Conservation (phyloP, 2,797 vertebrate genomes). For the Phaenicophaeus curvirostris region DNA sequence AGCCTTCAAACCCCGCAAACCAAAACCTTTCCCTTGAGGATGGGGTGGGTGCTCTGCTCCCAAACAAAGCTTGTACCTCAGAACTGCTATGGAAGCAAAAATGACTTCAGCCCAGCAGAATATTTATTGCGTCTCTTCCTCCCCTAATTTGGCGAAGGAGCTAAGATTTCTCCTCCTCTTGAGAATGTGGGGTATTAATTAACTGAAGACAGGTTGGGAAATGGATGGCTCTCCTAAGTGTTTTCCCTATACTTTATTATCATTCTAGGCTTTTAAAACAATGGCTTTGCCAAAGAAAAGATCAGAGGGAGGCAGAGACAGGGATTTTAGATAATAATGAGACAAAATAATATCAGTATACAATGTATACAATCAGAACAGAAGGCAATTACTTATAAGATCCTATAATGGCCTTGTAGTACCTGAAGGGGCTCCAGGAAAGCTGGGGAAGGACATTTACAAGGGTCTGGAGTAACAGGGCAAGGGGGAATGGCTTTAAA, state of each 20-base stretch:
- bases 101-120: background rate
- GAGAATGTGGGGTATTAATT: slow-evolving; percentile 67
- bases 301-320: slow-evolving; percentile 33
- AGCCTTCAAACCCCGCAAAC: background rate
- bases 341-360: slow-evolving; percentile 11
- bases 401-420: no score
- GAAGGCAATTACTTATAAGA: background rate
- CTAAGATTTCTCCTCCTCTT: slow-evolving; percentile 61
- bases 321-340: background rate
- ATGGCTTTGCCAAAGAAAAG: slow-evolving; percentile 50
- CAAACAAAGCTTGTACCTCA: background rate
- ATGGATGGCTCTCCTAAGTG: slow-evolving; percentile 66
- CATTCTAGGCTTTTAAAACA: slow-evolving; percentile 60
- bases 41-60: background rate
- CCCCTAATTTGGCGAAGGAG: slow-evolving; percentile 60
- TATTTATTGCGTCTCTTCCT: slow-evolving; percentile 52
- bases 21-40: background rate
- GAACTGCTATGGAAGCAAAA: slow-evolving; percentile 49
- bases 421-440: no score
- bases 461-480: no score
- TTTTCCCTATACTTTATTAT: slow-evolving; percentile 61
- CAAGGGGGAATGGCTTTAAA: no score
- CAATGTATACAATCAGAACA: background rate
- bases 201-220: slow-evolving; percentile 53
- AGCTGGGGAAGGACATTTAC: no score